Base-by-base conservation (phyloP, 2,113 vertebrate species). In the Seriola rivoliana region DNA sequence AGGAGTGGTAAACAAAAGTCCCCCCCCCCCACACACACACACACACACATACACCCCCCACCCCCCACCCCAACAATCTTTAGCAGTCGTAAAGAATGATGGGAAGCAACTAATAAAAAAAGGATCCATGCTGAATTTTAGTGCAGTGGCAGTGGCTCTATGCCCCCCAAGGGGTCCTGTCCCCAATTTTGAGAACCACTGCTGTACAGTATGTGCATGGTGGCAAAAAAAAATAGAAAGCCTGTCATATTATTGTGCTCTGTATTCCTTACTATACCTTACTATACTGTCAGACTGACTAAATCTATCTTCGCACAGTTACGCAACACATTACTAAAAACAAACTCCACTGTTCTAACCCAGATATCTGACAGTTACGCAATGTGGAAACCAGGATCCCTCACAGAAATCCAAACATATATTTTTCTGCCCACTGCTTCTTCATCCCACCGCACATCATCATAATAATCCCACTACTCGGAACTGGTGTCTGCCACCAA, bases 291-390 rank as follows among this genome's bases (percentile, higher is more conserved):
- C 42, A 54, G 79, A 81, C 62, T 16, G 66, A 75, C 85, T 62
- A 68, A 74, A 70, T 77, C 67, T 88, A 85, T 91, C 71, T 87
- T 85, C 78, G 76, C 64, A 12, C 84, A 23, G 88, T 92, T 91
- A 92, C 4, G 73, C 80, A 93, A 90, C 80, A 74, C 38, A 74
- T 80, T n/a, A 64, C 86, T 91, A 87, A 89, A 92, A 91, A 85
- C 71, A 85, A 78, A 73, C 81, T 72, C 63, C 2, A 25, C 71
- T 76, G 57, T 58, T 88, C 80, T 36, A 75, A 68, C 76, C 78
- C 83, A 85, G 87, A 76, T 86, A 60, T 67, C 62, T 63, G 57
- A 78, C 72, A 63, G 86, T 91, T 93, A 92, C 68, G 89, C 85
- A 93, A 92, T 40, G 17, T 48, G 67, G 17, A 82, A 29, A 57